phyloP scores from a whole-genome alignment of 2,888 invertebrate species.

The Tyria jacobaeae region DNA sequence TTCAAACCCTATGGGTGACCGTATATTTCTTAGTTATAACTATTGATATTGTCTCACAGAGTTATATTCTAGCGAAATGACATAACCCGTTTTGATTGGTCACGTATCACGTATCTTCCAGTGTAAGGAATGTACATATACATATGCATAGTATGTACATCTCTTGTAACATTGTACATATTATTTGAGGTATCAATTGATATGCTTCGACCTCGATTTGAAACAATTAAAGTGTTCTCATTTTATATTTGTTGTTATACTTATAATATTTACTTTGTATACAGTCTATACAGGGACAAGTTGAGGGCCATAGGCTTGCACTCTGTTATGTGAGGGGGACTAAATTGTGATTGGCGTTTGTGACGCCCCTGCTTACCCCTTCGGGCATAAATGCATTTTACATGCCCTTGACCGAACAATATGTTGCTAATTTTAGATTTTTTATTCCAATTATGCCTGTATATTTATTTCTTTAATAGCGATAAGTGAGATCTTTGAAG shows the following conservation, averaged over 20 bases:
- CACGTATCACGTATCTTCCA: neutral
- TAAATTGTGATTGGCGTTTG: too few species aligned
- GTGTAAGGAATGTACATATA: too few species aligned
- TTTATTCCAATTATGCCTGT: neutral
- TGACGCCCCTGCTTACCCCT: too few species aligned
- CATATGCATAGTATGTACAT: too few species aligned
- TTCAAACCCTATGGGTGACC: neutral
- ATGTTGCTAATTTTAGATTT: neutral
- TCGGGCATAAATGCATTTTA: too few species aligned
- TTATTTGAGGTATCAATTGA: conserved; percentile 40
- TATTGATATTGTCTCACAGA: neutral
- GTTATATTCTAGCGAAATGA: neutral
- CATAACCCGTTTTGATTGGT: neutral
- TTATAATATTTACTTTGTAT: neutral
- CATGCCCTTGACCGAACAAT: neutral
- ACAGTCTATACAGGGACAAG: too few species aligned
- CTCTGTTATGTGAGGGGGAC: too few species aligned
- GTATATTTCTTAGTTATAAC: neutral
- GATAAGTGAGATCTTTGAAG: neutral
- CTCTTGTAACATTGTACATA: conserved; percentile 5
- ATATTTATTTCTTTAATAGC: too few species aligned
- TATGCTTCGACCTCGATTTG: conserved; percentile 36
- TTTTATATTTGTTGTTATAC: conserved; percentile 9
- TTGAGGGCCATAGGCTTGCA: too few species aligned
- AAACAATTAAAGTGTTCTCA: conserved; percentile 21